Base-by-base conservation (phyloP, 2,888 invertebrate species). In the Poecilobothrus nobilitatus region DNA sequence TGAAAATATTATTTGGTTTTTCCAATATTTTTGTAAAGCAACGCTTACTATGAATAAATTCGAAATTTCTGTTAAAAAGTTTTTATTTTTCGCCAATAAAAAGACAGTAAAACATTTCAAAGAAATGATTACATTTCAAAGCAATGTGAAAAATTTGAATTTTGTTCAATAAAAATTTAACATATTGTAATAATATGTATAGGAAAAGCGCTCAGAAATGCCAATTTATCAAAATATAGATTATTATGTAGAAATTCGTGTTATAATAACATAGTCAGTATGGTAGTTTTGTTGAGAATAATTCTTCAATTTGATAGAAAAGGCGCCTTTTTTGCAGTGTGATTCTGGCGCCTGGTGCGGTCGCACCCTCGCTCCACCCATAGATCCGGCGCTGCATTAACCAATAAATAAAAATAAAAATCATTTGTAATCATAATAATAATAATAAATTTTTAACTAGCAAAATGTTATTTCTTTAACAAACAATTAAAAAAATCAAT, bases 51-150 rank as follows among this genome's bases (percentile, higher is more conserved):
- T 63, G 63, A 63, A 63, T 63, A 63, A 63, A 63, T 63, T 63
- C 27, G 63, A 63, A 63, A 22, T 63, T 63, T 63, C 63, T 63
- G 21, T 63, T 22, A 63, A 63, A 27, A 63, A 63, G 15, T 22
- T 63, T 63, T 63, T 21, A 63, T 22, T 63, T 63, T 27, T 27
- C 63, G 27, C 63, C 63, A 63, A 63, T 63, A 63, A 63, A 63
- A 63, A 63, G 63, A 63, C 63, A 63, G 63, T 63, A 63, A 63
- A 63, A 63, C 63, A 63, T 63, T 63, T 63, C 62, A 62, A 18
- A 62, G 62, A 20, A 20, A 62, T 27, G 27, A 27, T 27, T 27
- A 27, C 27, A 27, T 27, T 27, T 27, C 63, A 27, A 63, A 61
- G 61, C 61, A 61, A 61, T 61, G 61, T 61, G 61, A 61, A 61